Base-by-base conservation (phyloP, 92 coral and sea anemone genomes). In the Paragorgia papillata region DNA sequence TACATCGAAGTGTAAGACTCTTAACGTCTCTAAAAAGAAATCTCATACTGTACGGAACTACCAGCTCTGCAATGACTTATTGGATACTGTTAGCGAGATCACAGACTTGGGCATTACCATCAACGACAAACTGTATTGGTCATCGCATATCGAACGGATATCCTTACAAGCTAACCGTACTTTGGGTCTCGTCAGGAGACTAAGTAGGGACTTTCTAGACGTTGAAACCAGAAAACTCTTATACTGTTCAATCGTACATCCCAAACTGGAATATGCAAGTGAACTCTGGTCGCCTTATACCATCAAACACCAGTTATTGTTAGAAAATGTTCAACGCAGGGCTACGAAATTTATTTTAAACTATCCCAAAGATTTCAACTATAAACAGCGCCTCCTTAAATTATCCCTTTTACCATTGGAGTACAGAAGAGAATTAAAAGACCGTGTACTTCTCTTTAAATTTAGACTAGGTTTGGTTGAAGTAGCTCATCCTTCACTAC, bases 61-160 rank as follows among this genome's bases (percentile, higher is more conserved):
- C 26, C 27, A 56, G 21, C 62, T 56, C 21, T 8, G 25, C 10
- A 19, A 57, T 30, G 30, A 57, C 2, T 10, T 30, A 9, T 28
- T 57, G 62, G 62, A 57, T 21, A 57, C 31, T 20, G 66, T 60
- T 15, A 33, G 69, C 25, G 61, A 77, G 29, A 78, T 70, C 56
- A 82, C 48, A 19, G 87, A 87, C 34, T 68, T 87, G 57, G 85
- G 87, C 57, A 75, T 83, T 32, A 82, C 57, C 67, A 37, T 83
- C 24, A 74, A 82, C 48, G 30, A 65, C 7, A 73, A 57, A n/a
- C 63, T 77, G 9, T 44, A 62, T 19, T 77, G 82, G 82, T 40
- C 74, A 19, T 31, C 29, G 33, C 74, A 77, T n/a, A 77, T 77
- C 29, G 69, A 63, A 69, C 61, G 26, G 73, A 63, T 65, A 58